Evolutionary conservation across 2,888 invertebrate species (phyloP), one percentile per base, ranked within the genome.

Genomic region (Phania funesta): DNA sequence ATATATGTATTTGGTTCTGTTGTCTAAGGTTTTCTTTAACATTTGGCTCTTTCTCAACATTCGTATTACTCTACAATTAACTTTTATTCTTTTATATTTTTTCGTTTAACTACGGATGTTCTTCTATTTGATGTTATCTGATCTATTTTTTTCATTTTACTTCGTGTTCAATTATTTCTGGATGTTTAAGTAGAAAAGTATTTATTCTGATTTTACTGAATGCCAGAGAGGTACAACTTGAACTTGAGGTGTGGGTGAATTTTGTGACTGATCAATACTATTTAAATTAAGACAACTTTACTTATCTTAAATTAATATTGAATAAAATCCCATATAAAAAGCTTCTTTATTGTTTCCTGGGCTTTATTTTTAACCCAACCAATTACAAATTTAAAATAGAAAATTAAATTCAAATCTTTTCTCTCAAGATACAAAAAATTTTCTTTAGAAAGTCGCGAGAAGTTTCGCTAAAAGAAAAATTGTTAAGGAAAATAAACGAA

Each of bases 101-200:
- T 46, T 24, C 6, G 7, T 18, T 44, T 46, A 35, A 18, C 1
- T 71, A n/a, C n/a, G n/a, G n/a, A n/a, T 54, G 46, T 52, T 29
- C 13, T 11, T 56, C 24, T 62, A 29, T 65, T 60, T 8, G 32
- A 41, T 32, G 20, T 50, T 58, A 50, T 67, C 65, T 58, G n/a
- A 18, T 22, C 4, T 13, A 3, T 16, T 52, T 29, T 41, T 62
- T 32, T 7, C 11, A 32, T 50, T 71, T 13, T 0, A 16, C 22
- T 50, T 52, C 29, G 18, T 44, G 18, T 20, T 48, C 46, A 56
- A 48, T 44, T 26, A 38, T 29, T 68, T 60, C 7, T 35, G n/a
- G 20, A 46, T 52, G 24, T 68, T 60, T 60, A 46, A 26, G n/a
- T 18, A 24, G 24, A 67, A 67, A 44, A 68, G n/a, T n/a, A n/a